Conservation (phyloP, 2,888 invertebrate genomes). For the Mechanitis mazaeus region DNA sequence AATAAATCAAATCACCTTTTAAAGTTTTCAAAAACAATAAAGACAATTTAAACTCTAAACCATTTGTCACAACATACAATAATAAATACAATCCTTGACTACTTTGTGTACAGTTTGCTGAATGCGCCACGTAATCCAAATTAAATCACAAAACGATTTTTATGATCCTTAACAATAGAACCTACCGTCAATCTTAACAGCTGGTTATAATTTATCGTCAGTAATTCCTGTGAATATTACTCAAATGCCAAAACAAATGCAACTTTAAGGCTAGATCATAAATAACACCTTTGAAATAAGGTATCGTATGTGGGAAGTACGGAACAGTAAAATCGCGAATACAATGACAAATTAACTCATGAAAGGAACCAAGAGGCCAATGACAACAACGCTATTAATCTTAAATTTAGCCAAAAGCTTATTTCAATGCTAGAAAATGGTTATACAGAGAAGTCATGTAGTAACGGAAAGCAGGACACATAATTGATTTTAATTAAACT, state of each 20-base stretch:
- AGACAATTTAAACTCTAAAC: neutral
- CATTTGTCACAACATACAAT: neutral
- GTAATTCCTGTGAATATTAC: neutral
- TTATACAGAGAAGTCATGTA: neutral
- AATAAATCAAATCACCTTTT: neutral
- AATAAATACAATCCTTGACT: neutral
- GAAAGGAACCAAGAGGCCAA: conserved; percentile 33
- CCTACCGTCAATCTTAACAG: conserved; percentile 41
- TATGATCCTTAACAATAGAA: conserved; percentile 17
- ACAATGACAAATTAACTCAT: conserved; percentile 39
- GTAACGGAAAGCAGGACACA: neutral
- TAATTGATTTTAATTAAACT: neutral
- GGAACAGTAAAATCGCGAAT: conserved; percentile 41
- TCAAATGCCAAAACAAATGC: neutral
- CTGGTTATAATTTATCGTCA: conserved; percentile 45
- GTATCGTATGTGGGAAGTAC: conserved; percentile 11
- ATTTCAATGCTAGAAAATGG: neutral
- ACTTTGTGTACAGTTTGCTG: neutral
- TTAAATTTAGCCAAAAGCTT: conserved; percentile 17
- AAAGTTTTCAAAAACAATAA: conserved; percentile 5
- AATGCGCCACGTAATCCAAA: neutral
- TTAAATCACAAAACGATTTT: conserved; percentile 3
- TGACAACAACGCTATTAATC: conserved; percentile 30
- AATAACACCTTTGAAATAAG: conserved; percentile 10
- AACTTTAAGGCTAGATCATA: conserved; percentile 15